phyloP scores from a whole-genome alignment of 2,113 vertebrate genomes.

The Dicaeum eximium region DNA sequence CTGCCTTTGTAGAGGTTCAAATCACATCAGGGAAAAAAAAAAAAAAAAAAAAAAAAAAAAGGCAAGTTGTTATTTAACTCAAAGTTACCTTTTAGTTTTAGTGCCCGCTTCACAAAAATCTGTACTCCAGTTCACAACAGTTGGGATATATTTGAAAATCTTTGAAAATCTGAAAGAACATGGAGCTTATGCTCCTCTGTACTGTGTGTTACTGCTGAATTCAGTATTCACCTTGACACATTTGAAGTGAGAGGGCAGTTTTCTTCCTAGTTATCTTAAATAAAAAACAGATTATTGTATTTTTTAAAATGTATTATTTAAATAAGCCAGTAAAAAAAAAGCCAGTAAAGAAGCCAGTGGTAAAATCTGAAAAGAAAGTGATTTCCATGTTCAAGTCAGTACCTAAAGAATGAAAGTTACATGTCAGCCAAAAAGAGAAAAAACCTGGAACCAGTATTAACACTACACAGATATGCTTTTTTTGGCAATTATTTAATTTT shows the following conservation, averaged over 20 bases:
- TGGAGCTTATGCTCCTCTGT: neutral
- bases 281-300: neutral
- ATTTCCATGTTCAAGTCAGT: neutral
- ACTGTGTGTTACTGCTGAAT: neutral
- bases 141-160: neutral
- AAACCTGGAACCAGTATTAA: neutral
- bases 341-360: neutral
- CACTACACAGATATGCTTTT: neutral
- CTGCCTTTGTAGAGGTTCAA: neutral
- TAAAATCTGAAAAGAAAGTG: neutral
- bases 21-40: neutral
- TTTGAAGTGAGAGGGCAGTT: neutral
- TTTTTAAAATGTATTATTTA: neutral
- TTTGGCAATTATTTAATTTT: neutral
- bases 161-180: neutral
- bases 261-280: neutral
- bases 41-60: neutral
- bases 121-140: neutral
- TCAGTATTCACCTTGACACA: neutral
- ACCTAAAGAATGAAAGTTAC: neutral
- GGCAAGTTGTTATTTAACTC: neutral
- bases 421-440: neutral
- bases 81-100: neutral
- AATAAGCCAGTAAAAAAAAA: neutral
- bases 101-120: neutral